Evolutionary conservation across 2,888 invertebrate species (phyloP), one percentile per base, ranked within the genome.

Genomic region (Hedya salicella): DNA sequence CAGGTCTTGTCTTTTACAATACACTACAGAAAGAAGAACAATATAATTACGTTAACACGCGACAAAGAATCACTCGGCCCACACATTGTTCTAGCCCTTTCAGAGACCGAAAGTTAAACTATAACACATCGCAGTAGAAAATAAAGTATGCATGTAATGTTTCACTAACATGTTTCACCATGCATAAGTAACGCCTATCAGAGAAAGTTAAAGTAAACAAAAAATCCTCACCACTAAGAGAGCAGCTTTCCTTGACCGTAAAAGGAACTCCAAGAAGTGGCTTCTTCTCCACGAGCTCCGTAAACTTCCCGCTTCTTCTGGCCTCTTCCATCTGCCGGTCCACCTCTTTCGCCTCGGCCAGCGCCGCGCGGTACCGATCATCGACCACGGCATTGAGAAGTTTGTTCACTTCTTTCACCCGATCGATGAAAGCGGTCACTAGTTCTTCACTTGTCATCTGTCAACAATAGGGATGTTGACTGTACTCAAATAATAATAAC

Each of bases 201-300:
- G 2, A 19, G 0, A 17, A 1, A 44, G 2, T 5, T 13, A 9
- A 32, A n/a, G 5, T 8, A 52, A 39, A 0, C 0, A 1, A 9
- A 5, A 36, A 14, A n/a, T 2, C 73, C 84, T 81, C 16, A 96
- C 97, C 97, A 88, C 93, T 93, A 0, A 97, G 88, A 0, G 93
- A 93, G 75, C 97, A 95, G 73, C 95, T 95, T 82, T 97, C 97
- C 80, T 97, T 97, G 0, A 96, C 94, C 2, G 97, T 96, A 49
- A 97, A 93, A 0, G 97, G 97, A 16, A 97, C 94, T 0, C 97
- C 97, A 0, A 97, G 88, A 60, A 97, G 86, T 0, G 97, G 97
- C 70, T 93, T 93, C 16, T 92, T 87, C 2, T 79, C 80, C 0
- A 89, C 81, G 52, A 94, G 78, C 48, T 88, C 83, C 0, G 89